Percentiles rank a stretch among this genome's conserved stretches.
phyloP scores from a whole-genome alignment of 2,888 invertebrate species.

The Incurvaria masculella region DNA sequence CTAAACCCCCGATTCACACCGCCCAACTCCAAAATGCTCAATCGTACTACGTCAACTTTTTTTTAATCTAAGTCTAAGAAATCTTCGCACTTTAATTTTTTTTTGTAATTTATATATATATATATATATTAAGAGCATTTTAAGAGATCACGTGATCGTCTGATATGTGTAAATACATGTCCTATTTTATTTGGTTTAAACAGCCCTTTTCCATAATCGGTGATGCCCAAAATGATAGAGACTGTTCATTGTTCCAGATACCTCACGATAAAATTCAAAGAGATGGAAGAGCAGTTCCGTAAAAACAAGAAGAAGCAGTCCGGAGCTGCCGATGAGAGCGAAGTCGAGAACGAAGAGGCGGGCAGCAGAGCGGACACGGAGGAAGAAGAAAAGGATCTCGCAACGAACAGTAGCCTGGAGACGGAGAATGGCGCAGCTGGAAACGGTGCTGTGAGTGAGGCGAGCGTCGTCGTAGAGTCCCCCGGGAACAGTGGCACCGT shows the following conservation, averaged over 20 bases:
- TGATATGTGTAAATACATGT: too few relatives aligned
- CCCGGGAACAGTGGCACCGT: slow-evolving; percentile 44
- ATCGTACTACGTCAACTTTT: too few relatives aligned
- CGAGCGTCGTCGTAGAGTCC: slow-evolving; percentile 36
- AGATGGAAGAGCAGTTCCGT: slow-evolving; percentile 80
- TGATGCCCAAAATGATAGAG: too few relatives aligned
- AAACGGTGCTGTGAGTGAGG: slow-evolving; percentile 24
- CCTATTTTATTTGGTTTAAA: background rate
- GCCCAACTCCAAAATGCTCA: too few relatives aligned
- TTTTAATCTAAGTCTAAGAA: too few relatives aligned
- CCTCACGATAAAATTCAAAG: slow-evolving; percentile 77
- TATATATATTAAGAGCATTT: too few relatives aligned
- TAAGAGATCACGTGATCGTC: too few relatives aligned
- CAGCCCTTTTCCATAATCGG: background rate
- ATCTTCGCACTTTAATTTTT: too few relatives aligned
- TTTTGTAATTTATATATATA: too few relatives aligned
- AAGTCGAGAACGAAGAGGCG: slow-evolving; percentile 22
- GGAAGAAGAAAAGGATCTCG: slow-evolving; percentile 16
- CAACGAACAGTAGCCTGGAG: slow-evolving; percentile 17
- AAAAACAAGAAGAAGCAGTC: slow-evolving; percentile 59
- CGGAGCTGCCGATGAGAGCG: slow-evolving; percentile 21
- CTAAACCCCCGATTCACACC: too few relatives aligned
- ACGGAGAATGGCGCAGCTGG: slow-evolving; percentile 17
- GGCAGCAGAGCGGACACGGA: slow-evolving; percentile 19
- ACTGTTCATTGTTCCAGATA: slow-evolving; percentile 63